These are phyloP conservation scores for Anoplius nigerrimus DNA, from an alignment of 2,888 invertebrate genomes.

Conservation along the genomic window DNA sequence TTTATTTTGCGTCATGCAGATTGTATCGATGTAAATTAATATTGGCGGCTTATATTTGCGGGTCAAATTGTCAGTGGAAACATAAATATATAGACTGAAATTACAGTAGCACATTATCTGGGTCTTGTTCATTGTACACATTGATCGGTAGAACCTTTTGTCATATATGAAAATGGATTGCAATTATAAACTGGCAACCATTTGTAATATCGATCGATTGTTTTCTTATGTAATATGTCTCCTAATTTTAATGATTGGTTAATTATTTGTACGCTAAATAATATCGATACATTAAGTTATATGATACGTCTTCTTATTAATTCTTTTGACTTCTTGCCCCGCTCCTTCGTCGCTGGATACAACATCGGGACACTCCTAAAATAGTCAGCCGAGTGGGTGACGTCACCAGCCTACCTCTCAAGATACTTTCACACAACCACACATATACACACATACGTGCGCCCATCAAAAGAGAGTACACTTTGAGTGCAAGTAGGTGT, in stretches of 20 bases:
- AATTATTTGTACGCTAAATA: slow-evolving; percentile 72
- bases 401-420: slow-evolving; percentile 66
- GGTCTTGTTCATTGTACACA: slow-evolving; percentile 4
- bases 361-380: slow-evolving; percentile 69
- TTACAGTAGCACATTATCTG: too few species aligned
- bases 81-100: too few species aligned
- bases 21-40: too few species aligned
- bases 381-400: slow-evolving; percentile 69
- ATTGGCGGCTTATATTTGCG: too few species aligned
- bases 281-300: slow-evolving; percentile 66
- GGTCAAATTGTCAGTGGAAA: too few species aligned
- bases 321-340: slow-evolving; percentile 43
- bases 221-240: slow-evolving; percentile 50
- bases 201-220: slow-evolving; percentile 45
- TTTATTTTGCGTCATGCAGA: background rate
- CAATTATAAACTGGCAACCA: slow-evolving; percentile 24
- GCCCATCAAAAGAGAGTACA: slow-evolving; percentile 35
- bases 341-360: slow-evolving; percentile 52
- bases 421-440: slow-evolving; percentile 47
- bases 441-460: too few species aligned
- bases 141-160: slow-evolving; percentile 32
- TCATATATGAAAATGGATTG: slow-evolving; percentile 34
- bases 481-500: slow-evolving; percentile 30
- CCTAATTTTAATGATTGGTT: slow-evolving; percentile 63
- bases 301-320: slow-evolving; percentile 50